Conservation (phyloP, 2,113 vertebrate genomes). For the Trinectes maculatus region DNA sequence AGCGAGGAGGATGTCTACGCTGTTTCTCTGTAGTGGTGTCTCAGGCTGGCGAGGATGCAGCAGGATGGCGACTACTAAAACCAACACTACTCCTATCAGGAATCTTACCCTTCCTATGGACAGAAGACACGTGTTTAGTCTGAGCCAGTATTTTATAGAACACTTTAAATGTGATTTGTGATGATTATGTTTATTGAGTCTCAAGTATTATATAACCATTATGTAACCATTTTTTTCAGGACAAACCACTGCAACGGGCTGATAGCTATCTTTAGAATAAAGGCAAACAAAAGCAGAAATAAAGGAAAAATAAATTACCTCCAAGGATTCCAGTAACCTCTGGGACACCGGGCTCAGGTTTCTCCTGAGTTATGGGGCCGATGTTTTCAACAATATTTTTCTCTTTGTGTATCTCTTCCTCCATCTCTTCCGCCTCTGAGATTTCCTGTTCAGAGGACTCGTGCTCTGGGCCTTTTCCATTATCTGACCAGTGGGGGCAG, state of each 20-base stretch:
- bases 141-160: background rate
- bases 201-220: background rate
- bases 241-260: background rate
- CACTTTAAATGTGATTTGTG: too few relatives aligned
- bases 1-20: conserved; percentile 57
- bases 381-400: conserved; percentile 31
- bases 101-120: conserved; percentile 1
- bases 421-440: background rate
- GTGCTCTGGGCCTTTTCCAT: background rate
- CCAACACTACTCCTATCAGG: background rate
- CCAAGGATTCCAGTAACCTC: background rate
- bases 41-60: background rate
- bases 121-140: background rate
- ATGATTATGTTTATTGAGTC: background rate
- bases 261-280: background rate
- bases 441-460: background rate
- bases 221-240: too few relatives aligned
- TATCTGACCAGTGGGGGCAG: background rate
- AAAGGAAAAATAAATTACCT: conserved; percentile 29
- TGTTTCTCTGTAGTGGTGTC: conserved; percentile 3
- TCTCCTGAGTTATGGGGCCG: background rate
- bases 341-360: background rate
- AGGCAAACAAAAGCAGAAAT: background rate
- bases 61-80: conserved; percentile 12
- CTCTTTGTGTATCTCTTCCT: background rate